Percentiles rank a stretch among this genome's conserved stretches.
These are phyloP conservation scores for Nothura maculosa DNA, from an alignment of 2,797 vertebrate species.

Conservation along the genomic window DNA sequence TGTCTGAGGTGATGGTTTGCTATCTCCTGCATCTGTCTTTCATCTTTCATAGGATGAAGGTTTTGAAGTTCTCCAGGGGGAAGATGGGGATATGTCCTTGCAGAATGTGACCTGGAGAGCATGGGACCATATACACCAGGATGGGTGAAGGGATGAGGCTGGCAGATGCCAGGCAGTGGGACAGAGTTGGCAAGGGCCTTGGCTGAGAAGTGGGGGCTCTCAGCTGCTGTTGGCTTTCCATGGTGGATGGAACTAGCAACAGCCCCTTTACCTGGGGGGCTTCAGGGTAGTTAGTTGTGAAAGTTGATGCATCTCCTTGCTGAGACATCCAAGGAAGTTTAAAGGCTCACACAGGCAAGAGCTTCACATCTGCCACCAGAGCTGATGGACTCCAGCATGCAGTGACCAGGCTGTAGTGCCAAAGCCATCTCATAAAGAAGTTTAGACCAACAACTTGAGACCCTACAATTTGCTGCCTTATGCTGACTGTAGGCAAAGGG, in stretches of 20 bases:
- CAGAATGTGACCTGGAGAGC: not conserved
- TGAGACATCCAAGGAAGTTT: not conserved
- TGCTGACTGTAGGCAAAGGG: not conserved
- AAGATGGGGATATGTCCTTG: not conserved
- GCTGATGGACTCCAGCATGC: not conserved
- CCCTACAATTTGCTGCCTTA: not conserved
- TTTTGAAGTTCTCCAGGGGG: not conserved
- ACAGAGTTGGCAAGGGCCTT: not conserved
- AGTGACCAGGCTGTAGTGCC: not conserved
- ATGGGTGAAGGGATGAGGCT: not conserved
- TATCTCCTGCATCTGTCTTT: not conserved
- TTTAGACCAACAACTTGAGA: not conserved
- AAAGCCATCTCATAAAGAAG: not conserved
- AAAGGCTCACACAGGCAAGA: not conserved
- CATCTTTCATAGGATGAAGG: not conserved
- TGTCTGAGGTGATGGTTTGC: too few relatives aligned
- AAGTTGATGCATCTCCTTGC: not conserved
- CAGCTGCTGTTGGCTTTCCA: not conserved
- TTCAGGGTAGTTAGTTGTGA: not conserved
- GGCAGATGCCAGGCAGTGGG: not conserved
- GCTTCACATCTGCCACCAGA: not conserved
- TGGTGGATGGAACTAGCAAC: not conserved
- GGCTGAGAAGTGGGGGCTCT: not conserved
- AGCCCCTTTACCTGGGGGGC: not conserved
- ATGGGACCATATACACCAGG: not conserved